A percentile compares a stretch with the other conserved stretches of the same genome.
Conservation (phyloP, 1,140 invertebrate species). For the Zaprionus ghesquierei region DNA sequence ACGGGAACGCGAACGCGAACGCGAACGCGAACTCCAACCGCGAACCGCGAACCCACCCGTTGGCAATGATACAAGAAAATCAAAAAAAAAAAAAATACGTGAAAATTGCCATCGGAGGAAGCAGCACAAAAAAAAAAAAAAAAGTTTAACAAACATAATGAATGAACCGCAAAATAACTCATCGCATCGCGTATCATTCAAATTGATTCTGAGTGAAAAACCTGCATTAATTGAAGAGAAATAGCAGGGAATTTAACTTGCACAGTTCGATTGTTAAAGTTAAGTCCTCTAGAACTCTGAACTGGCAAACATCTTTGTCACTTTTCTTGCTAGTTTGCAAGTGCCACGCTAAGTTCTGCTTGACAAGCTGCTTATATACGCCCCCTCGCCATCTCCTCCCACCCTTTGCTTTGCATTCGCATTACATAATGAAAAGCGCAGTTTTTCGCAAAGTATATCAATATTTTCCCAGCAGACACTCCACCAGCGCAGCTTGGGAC, state of each 20-base stretch:
- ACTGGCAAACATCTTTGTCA: background rate
- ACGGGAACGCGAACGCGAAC: background rate
- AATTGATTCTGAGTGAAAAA: conserved; percentile 22
- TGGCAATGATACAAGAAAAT: background rate
- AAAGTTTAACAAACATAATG: conserved; percentile 22
- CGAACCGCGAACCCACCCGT: background rate
- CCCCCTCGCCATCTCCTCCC: background rate
- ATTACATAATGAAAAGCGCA: background rate
- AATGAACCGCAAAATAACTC: conserved; percentile 19
- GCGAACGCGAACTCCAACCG: background rate
- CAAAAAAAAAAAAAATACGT: background rate
- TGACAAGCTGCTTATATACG: background rate
- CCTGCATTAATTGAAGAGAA: background rate
- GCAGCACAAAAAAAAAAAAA: conserved; percentile 3
- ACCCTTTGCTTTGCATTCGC: background rate
- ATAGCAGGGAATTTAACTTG: background rate
- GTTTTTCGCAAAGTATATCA: background rate
- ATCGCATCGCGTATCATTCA: conserved; percentile 8
- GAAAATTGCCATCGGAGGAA: background rate
- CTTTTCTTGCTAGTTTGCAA: background rate
- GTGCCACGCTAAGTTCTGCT: no score
- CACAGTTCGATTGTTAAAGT: background rate
- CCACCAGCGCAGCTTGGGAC: background rate
- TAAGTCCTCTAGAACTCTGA: background rate
- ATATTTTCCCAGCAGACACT: background rate